A percentile compares a stretch with the other conserved stretches of the same genome.
Evolutionary conservation across 2,113 vertebrate species (phyloP).

Genomic region (Brachionichthys hirsutus): DNA sequence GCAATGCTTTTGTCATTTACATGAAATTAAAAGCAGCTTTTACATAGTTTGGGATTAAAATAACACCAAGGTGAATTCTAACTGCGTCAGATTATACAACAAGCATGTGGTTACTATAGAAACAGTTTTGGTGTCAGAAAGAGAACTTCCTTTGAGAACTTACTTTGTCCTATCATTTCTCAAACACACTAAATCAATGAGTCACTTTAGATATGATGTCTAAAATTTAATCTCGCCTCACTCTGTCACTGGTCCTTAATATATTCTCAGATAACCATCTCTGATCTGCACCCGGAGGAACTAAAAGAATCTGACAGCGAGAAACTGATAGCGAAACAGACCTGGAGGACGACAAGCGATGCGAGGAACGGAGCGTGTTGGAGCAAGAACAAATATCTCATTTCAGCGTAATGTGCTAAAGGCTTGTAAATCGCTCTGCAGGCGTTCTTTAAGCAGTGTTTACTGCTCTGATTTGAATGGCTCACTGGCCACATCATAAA

Average conservation of each 20-base stretch:
- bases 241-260: slow-evolving; percentile 50
- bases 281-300: slow-evolving; percentile 44
- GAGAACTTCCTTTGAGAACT: slow-evolving; percentile 32
- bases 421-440: slow-evolving; percentile 38
- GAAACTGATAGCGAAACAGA: slow-evolving; percentile 49
- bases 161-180: slow-evolving; percentile 29
- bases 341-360: slow-evolving; percentile 49
- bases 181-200: slow-evolving; percentile 31
- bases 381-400: slow-evolving; percentile 60
- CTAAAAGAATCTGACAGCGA: slow-evolving; percentile 47
- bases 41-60: too few species aligned
- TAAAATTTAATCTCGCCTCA: slow-evolving; percentile 42
- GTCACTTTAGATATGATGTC: slow-evolving; percentile 48
- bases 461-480: slow-evolving; percentile 68
- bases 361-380: slow-evolving; percentile 37
- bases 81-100: slow-evolving; percentile 37
- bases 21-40: too few species aligned
- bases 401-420: slow-evolving; percentile 51
- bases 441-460: slow-evolving; percentile 63
- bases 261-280: slow-evolving; percentile 47
- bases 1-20: too few species aligned
- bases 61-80: neutral
- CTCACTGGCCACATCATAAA: slow-evolving; percentile 70
- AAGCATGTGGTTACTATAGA: slow-evolving; percentile 50
- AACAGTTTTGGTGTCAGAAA: slow-evolving; percentile 42